Conservation (phyloP, 2,888 invertebrate genomes). For the Rhopalosiphum nymphaeae region DNA sequence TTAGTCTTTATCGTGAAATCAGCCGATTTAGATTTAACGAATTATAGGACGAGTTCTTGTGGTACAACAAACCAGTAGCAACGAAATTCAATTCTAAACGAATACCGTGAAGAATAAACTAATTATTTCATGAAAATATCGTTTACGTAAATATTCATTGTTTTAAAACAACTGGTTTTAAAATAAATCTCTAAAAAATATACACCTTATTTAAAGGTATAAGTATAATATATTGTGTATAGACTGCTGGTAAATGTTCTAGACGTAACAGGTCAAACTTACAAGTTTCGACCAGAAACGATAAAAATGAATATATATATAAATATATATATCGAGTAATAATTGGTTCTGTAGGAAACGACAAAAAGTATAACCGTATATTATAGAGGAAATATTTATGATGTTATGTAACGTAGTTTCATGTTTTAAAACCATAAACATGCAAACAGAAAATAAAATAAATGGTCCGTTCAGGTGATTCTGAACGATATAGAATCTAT, state of each 20-base stretch:
- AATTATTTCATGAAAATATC: neutral
- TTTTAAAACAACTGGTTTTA: neutral
- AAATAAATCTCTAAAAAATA: neutral
- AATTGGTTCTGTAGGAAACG: neutral
- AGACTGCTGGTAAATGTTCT: neutral
- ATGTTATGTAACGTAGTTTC: neutral
- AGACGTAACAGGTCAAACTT: neutral
- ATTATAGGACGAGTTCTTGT: neutral
- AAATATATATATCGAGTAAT: neutral
- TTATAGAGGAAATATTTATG: neutral
- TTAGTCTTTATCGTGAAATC: neutral
- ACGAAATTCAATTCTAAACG: neutral
- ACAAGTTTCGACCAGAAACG: neutral
- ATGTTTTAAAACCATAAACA: neutral
- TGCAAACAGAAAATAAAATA: neutral
- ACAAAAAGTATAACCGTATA: neutral
- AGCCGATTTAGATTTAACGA: neutral
- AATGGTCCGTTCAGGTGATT: neutral
- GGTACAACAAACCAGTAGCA: neutral
- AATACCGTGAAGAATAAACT: neutral
- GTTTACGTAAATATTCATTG: neutral
- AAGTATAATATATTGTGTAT: neutral
- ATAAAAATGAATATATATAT: neutral
- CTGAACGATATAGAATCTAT: neutral
- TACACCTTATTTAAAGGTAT: neutral